phyloP scores from a whole-genome alignment of 2,888 invertebrate genomes.

The Abrostola tripartita region DNA sequence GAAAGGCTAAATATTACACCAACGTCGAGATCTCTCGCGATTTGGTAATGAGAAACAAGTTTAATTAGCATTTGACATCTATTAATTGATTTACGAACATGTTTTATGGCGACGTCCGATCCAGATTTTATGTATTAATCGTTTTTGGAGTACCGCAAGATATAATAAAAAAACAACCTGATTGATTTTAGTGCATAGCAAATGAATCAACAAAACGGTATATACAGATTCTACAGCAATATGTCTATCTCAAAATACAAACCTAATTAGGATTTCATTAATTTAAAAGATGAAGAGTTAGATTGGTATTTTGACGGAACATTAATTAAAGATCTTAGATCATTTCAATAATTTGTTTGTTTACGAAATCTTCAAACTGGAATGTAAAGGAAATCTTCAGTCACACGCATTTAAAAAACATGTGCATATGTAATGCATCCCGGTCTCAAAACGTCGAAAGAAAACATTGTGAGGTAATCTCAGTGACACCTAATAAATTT shows the following conservation, averaged over 20 bases:
- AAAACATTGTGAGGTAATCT: conserved; percentile 45
- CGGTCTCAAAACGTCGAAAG: conserved; percentile 37
- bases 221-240: too few relatives aligned
- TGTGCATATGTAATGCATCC: conserved; percentile 38
- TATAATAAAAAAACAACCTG: conserved; percentile 6
- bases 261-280: neutral
- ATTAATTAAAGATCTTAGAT: neutral
- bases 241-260: too few relatives aligned
- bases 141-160: conserved; percentile 42
- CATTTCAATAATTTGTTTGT: neutral
- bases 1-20: conserved; percentile 3
- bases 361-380: neutral
- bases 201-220: neutral
- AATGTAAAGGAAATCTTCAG: conserved; percentile 4
- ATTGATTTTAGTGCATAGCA: neutral
- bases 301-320: neutral
- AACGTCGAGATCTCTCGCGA: neutral
- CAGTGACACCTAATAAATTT: conserved; percentile 45
- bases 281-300: neutral
- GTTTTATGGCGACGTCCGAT: conserved; percentile 62
- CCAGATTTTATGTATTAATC: conserved; percentile 54
- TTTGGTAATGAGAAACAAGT: conserved; percentile 54
- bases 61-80: conserved; percentile 60
- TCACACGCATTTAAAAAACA: conserved; percentile 25
- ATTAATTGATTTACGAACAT: conserved; percentile 63